Conservation (phyloP, 2,113 vertebrate species). For the Sula dactylatra region DNA sequence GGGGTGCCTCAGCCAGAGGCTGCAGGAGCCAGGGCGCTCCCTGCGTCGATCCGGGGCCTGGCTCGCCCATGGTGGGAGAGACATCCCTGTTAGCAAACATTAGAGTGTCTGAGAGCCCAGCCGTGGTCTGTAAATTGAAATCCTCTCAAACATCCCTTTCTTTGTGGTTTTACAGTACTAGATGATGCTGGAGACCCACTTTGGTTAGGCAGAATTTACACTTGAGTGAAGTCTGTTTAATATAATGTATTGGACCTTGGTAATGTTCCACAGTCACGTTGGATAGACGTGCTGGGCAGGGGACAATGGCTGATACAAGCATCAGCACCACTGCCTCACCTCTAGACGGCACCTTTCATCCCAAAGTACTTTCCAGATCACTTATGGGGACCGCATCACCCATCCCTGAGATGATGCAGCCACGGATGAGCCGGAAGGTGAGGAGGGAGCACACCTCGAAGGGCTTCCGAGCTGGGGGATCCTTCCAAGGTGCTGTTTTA, state of each 20-base stretch:
- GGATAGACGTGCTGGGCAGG: background rate
- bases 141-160: background rate
- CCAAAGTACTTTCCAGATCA: background rate
- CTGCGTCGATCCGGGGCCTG: rapidly evolving
- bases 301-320: background rate
- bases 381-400: background rate
- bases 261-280: background rate
- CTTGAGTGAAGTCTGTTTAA: background rate
- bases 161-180: background rate
- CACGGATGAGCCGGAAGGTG: background rate
- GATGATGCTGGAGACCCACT: background rate
- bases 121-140: rapidly evolving
- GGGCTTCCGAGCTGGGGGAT: background rate
- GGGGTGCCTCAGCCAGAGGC: background rate
- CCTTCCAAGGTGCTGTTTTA: background rate
- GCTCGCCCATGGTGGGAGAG: too few relatives aligned
- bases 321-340: background rate
- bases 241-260: too few relatives aligned
- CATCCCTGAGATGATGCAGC: background rate
- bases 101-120: background rate
- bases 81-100: rapidly evolving
- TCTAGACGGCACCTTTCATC: background rate
- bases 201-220: background rate
- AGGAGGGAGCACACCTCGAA: background rate
- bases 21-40: background rate